A percentile compares a stretch with the other conserved stretches of the same genome.
Evolutionary conservation across 2,797 vertebrate genomes (phyloP).

Genomic region (Bradypodion pumilum): DNA sequence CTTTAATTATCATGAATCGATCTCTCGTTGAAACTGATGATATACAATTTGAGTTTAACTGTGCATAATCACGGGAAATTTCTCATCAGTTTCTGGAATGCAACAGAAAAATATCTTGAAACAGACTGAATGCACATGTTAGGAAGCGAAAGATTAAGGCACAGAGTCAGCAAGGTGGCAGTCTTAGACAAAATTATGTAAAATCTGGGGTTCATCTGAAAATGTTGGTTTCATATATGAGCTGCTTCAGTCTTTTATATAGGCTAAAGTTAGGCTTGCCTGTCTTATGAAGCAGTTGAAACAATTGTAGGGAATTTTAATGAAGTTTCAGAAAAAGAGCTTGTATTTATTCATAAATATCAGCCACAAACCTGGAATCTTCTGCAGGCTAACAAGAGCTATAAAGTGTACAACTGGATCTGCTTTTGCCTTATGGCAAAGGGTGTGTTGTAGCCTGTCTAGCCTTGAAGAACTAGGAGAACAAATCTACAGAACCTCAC

Average conservation of each 20-base stretch:
- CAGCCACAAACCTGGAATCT: no score
- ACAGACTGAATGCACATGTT: background rate
- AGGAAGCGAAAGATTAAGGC: background rate
- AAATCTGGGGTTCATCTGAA: background rate
- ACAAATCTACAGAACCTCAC: background rate
- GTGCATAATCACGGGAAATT: background rate
- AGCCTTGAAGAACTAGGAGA: no score
- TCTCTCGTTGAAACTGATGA: background rate
- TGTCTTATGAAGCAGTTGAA: no score
- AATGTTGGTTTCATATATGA: background rate
- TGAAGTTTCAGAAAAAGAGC: no score
- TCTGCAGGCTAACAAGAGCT: no score
- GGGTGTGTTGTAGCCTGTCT: no score
- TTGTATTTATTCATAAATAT: no score
- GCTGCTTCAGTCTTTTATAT: no score
- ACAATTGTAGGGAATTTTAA: no score
- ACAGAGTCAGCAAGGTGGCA: background rate
- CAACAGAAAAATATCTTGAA: background rate
- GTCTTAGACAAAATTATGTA: background rate
- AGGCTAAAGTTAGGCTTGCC: no score
- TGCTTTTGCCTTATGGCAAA: no score
- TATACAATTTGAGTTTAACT: background rate
- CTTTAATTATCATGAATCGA: background rate
- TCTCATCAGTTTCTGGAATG: background rate
- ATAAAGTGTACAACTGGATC: no score